A percentile compares a stretch with the other conserved stretches of the same genome.
Evolutionary conservation across 2,113 vertebrate species (phyloP).

Genomic region (Propithecus coquereli): DNA sequence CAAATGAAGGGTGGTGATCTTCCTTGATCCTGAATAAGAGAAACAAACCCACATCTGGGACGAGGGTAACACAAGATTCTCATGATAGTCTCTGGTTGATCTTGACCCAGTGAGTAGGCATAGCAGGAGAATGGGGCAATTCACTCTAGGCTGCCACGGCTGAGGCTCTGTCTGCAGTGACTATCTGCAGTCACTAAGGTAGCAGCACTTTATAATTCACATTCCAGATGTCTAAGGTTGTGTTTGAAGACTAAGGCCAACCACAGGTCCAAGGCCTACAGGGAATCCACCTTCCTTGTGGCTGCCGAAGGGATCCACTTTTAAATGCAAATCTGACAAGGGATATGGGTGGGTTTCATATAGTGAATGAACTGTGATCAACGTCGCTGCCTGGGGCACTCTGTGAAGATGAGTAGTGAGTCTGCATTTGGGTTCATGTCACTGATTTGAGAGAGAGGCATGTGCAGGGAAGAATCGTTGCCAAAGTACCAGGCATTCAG

Average conservation of each 20-base stretch:
- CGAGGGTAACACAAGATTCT: background rate
- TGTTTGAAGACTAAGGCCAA: background rate
- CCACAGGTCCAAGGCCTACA: background rate
- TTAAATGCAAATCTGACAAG: background rate
- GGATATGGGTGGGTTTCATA: background rate
- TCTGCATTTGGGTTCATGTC: background rate
- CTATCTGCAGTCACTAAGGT: background rate
- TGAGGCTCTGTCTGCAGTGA: background rate
- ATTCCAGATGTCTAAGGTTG: background rate
- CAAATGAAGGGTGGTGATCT: background rate
- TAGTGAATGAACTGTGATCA: background rate
- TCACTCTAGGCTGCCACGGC: background rate
- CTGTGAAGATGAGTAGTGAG: background rate
- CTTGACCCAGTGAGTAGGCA: background rate
- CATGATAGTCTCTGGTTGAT: background rate
- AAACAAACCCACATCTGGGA: background rate
- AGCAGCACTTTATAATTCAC: background rate
- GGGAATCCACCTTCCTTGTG: background rate
- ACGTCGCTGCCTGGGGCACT: background rate
- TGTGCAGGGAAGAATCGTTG: background rate
- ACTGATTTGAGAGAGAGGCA: background rate
- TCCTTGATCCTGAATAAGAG: background rate
- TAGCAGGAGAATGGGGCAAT: too few species aligned
- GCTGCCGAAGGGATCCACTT: background rate
- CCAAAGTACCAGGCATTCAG: background rate